Base-by-base conservation (phyloP, 1,140 invertebrate species). In the Drosophila kurseongensis region DNA sequence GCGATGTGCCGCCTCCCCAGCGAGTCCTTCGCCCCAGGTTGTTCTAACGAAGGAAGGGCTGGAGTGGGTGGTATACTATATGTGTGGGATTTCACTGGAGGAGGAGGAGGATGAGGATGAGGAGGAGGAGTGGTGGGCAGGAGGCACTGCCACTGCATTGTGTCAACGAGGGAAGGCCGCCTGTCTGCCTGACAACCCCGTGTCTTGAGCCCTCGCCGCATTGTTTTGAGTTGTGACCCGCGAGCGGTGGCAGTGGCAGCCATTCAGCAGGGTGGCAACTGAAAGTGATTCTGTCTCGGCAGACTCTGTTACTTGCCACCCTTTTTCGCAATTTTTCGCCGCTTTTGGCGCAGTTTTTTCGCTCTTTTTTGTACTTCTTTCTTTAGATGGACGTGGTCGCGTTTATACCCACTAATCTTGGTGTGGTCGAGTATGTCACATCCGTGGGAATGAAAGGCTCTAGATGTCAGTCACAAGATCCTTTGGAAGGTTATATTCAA, bases 1-100 rank as follows among this genome's bases (percentile, higher is more conserved):
- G 83, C 85, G 82, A 90, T 90, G 80, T 90, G 78, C 45, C 45
- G 63, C 80, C 83, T 91, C 88, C 83, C 88, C 82, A 76, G 83
- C 82, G 83, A 88, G 80, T 80, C 63, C 74, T 88, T 86, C 65
- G 88, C 88, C 83, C 71, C 73, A 78, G 88, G 88, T 82, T 89
- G 77, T 62, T 63, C 45, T 74, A 55, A 45, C 65, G 44, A 78
- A 57, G 48, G 65, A 9, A 2, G 27, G 7, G 27, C 6, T 48
- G 47, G 27, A 9, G 29, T 51, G 48, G 48, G 48, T 5, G 48
- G 29, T 16, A 10, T 32, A 1, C 29, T 8, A 7, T 1, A n/a
- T 5, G 9, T 50, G 44, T 35, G 52, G 10, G 7, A 9, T 9
- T 12, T 41, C 6, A 13, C 3, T n/a, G 23, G 47, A 12, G 27